Evolutionary conservation across 2,113 vertebrate genomes (phyloP).

Genomic region (Copsychus sechellarum): DNA sequence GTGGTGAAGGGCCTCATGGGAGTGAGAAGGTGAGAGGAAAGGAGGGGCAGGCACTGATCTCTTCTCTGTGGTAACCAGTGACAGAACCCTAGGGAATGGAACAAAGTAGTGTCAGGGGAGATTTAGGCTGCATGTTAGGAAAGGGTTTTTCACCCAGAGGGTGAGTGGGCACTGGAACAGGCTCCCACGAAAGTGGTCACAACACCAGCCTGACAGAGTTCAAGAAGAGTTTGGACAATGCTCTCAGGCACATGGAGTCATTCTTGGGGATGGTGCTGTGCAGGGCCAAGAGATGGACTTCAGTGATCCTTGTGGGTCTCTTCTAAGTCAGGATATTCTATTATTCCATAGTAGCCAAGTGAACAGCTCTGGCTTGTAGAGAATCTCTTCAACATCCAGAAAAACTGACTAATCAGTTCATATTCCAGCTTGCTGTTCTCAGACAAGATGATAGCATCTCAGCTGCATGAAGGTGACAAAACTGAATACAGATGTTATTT

Average conservation of each 20-base stretch:
- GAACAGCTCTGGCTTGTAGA: neutral
- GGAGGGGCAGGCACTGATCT: neutral
- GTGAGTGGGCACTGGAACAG: neutral
- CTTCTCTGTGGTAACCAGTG: neutral
- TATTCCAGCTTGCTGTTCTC: fast-evolving
- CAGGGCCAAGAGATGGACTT: neutral
- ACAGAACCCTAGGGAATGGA: neutral
- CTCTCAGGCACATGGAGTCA: neutral
- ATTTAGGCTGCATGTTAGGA: neutral
- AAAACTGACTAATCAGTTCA: neutral
- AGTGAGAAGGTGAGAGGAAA: neutral
- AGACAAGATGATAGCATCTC: neutral
- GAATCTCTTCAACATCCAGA: neutral
- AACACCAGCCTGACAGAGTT: neutral
- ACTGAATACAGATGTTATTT: neutral
- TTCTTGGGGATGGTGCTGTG: neutral
- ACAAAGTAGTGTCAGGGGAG: neutral
- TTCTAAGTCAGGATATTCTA: neutral
- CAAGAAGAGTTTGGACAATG: neutral
- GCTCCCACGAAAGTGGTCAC: neutral
- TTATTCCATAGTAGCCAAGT: neutral
- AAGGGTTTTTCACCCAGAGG: neutral
- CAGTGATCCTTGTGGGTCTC: neutral
- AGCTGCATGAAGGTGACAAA: neutral
- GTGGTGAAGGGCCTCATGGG: neutral